phyloP scores from a whole-genome alignment of 2,113 vertebrate species.

The Piprites chloris region DNA sequence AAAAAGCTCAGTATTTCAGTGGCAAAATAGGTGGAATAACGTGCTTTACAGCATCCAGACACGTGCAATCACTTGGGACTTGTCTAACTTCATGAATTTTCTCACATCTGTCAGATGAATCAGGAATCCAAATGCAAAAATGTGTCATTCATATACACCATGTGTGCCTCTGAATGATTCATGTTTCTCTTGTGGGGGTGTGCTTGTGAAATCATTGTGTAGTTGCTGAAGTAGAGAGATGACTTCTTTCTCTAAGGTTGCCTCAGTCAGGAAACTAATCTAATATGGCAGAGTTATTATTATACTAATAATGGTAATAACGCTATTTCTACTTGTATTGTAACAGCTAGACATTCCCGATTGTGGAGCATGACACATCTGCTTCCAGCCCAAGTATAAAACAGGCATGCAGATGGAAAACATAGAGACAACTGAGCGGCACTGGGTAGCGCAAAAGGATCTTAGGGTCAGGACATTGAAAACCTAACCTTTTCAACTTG shows the following conservation, averaged over 20 bases:
- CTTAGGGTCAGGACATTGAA: background rate
- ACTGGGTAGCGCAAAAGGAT: background rate
- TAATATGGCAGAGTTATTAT: background rate
- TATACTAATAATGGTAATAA: background rate
- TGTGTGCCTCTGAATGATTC: background rate
- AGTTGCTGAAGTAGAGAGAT: background rate
- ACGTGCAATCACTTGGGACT: slow-evolving; percentile 6
- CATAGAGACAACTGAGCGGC: background rate
- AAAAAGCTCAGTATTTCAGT: background rate
- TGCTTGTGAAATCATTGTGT: background rate
- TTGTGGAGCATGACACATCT: background rate
- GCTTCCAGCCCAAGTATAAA: background rate
- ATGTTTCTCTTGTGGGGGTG: background rate
- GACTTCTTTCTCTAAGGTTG: background rate
- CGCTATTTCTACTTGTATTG: background rate
- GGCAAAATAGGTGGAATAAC: slow-evolving; percentile 18
- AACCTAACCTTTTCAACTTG: background rate
- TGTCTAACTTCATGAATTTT: slow-evolving; percentile 23
- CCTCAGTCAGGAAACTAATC: background rate
- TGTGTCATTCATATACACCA: background rate
- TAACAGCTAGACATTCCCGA: background rate
- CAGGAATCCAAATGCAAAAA: slow-evolving; percentile 6
- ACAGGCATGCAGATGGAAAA: background rate
- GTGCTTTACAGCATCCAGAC: slow-evolving; percentile 22
- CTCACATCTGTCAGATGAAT: slow-evolving; percentile 44